These are phyloP conservation scores for Aphelenchoides fujianensis DNA, from an alignment of 1,140 invertebrate genomes.

Conservation along the genomic window DNA sequence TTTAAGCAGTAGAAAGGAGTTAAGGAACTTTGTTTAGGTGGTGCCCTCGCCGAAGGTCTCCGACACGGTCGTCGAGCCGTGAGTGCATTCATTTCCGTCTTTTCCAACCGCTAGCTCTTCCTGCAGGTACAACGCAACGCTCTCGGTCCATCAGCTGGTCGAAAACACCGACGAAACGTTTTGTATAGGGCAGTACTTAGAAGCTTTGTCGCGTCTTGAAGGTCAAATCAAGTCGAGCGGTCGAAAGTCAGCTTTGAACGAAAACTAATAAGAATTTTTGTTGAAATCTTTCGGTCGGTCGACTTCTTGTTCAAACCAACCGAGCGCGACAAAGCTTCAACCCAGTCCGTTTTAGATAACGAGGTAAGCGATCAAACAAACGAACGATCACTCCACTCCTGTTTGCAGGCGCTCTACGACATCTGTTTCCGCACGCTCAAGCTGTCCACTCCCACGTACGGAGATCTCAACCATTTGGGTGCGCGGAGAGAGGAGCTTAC, in stretches of 20 bases:
- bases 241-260: no score
- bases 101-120: no score
- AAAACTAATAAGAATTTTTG: no score
- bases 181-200: slow-evolving; percentile 80
- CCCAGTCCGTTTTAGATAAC: no score
- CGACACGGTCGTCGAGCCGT: slow-evolving; percentile 75
- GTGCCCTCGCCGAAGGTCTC: slow-evolving; percentile 63
- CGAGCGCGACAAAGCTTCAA: no score
- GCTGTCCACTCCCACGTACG: slow-evolving; percentile 72
- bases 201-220: no score
- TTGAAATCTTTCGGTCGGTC: no score
- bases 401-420: slow-evolving; percentile 78
- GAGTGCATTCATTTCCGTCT: no score
- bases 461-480: slow-evolving; percentile 73
- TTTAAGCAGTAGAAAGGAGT: slow-evolving; percentile 72
- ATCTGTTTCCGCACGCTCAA: slow-evolving; percentile 77
- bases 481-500: not conserved
- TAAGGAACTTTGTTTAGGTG: slow-evolving; percentile 70
- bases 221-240: no score
- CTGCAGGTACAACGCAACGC: slow-evolving; percentile 75
- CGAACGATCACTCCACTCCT: no score
- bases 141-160: slow-evolving; percentile 73
- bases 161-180: slow-evolving; percentile 77
- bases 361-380: no score
- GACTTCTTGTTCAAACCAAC: no score